Evolutionary conservation across 1,140 invertebrate genomes (phyloP).

Genomic region (Acarapis woodi): DNA sequence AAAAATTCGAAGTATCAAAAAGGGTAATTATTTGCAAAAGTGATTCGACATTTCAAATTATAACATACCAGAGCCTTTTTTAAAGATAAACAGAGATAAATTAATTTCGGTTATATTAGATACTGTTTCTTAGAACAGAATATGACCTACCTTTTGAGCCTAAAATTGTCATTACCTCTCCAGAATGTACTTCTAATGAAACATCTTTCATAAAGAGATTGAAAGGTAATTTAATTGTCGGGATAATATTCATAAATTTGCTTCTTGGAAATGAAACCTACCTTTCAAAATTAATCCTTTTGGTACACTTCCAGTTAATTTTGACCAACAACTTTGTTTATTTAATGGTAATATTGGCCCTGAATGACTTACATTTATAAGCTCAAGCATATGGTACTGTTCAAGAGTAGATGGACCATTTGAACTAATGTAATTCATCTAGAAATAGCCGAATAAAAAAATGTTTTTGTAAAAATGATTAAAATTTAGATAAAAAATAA

Average conservation of each 20-base stretch:
- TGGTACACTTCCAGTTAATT: conserved; percentile 40
- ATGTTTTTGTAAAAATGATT: not conserved
- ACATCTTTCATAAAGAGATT: no score
- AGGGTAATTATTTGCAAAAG: no score
- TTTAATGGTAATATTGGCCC: conserved; percentile 43
- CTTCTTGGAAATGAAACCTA: no score
- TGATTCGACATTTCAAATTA: not conserved
- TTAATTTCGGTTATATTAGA: not conserved
- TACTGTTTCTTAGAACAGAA: no score
- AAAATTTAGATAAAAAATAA: not conserved
- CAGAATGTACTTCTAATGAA: conserved; percentile 54
- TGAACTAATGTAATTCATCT: conserved; percentile 4
- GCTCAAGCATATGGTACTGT: conserved; percentile 41
- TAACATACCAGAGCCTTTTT: not conserved
- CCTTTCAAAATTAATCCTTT: conserved; percentile 47
- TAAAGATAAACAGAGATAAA: not conserved
- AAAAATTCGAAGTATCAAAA: no score
- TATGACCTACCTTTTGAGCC: conserved; percentile 82
- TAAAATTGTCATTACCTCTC: conserved; percentile 62
- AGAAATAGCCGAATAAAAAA: no score
- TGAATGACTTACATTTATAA: conserved; percentile 60
- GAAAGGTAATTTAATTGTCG: no score
- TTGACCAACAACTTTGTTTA: conserved; percentile 30
- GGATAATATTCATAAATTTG: no score
- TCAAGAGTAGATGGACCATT: conserved; percentile 2